Evolutionary conservation across 2,797 vertebrate genomes (phyloP), one percentile per base, ranked within the genome.

Genomic region (Danio tinwini): DNA sequence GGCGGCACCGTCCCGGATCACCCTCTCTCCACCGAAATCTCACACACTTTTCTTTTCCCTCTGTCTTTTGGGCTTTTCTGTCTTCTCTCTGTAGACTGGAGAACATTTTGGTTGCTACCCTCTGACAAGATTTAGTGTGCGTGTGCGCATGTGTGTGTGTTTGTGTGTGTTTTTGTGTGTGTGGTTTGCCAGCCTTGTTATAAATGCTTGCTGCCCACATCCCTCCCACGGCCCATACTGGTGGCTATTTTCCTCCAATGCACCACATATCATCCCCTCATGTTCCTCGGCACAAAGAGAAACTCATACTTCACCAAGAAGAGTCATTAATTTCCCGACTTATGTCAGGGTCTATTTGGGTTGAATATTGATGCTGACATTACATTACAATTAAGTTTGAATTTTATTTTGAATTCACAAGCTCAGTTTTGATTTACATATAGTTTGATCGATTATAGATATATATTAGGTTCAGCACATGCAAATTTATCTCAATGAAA

Each of bases 171-270:
- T 53, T 42, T 19, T 76, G 67, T 71, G 67, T 81, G 19, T 74
- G 37, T 78, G 68, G 56, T 62, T 84, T 86, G 81, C 77, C 83
- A 82, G 83, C 49, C 83, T 85, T 77, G 83, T 85, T 82, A 85
- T 84, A 84, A 86, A 82, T 58, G 80, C 78, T 71, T 52, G 59
- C 85, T 82, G 82, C 85, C 85, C 85, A 86, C 85, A 80, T 78
- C 75, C 85, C 85, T 84, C 85, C 85, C 80, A 86, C 85, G 82
- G 85, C 80, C 85, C 82, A 81, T 86, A 81, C 82, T 84, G 85
- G 82, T 84, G 82, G 77, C 85, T 86, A 84, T 86, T 84, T 85
- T 84, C 77, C 85, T 86, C 85, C 85, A 80, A 75, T 78, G 82
- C 78, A 82, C 68, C 80, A 82, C 76, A 81, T 75, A 81, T 83